Base-by-base conservation (phyloP, 2,888 invertebrate genomes). In the Pseudanteris insignis region DNA sequence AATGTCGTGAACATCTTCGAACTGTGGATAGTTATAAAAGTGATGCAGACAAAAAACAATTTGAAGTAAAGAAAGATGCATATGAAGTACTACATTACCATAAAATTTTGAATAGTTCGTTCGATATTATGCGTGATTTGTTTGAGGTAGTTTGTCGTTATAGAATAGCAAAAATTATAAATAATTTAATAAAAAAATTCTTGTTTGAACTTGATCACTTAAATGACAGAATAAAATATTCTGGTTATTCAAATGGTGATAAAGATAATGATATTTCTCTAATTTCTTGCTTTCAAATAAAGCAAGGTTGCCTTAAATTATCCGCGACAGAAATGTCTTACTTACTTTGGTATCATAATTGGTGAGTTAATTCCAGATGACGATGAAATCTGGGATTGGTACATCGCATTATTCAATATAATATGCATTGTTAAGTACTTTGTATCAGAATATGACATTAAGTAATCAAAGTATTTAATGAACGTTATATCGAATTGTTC, bases 261-360 rank as follows among this genome's bases (percentile, higher is more conserved):
- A 11, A 2, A 12, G 26, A 50, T 26, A 32, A 25, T 10, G 34
- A 34, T 26, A 26, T 51, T 2, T 13, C 51, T 11, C 18, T 11
- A 43, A n/a, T 51, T 12, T 2, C 7, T 14, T 25, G 12, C 8
- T 9, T n/a, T 32, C 34, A 36, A 11, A 29, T 43, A 34, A 21
- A 34, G 21, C 2, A 43, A 30, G 41, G 24, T n/a, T 11, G 28
- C 25, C 10, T 59, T n/a, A 34, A 9, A 41, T 29, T 47, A 14
- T 50, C 59, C 5, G 59, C 51, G 6, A 14, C 46, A 13, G 47
- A 59, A 25, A 53, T 53, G 53, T 34, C 46, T 59, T 5, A 2
- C 41, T 11, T 44, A 46, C 12, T 41, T 48, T 13, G 46, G 51
- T 5, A 37, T 59, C 8, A 38, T 59, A 8, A 9, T 59, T 14